phyloP scores from a whole-genome alignment of 1,140 invertebrate species.

The Stegodyphus dumicola region DNA sequence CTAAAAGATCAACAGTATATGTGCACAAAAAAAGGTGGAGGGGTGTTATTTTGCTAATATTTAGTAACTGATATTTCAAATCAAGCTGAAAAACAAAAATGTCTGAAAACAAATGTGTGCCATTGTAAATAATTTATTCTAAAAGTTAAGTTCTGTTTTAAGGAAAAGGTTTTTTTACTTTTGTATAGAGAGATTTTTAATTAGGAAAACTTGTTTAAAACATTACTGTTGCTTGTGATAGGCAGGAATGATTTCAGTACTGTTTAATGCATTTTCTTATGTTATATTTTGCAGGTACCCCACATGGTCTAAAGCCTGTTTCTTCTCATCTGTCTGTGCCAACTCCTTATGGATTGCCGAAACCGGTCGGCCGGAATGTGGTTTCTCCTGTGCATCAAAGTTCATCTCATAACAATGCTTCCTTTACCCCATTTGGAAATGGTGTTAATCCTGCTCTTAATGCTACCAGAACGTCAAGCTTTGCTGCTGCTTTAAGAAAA shows the following conservation, averaged over 20 bases:
- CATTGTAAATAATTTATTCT: not conserved
- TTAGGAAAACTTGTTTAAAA: not conserved
- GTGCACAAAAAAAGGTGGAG: too few relatives aligned
- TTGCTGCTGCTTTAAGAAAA: slow-evolving; percentile 82
- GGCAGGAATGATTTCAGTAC: not conserved
- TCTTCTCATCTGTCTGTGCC: slow-evolving; percentile 67
- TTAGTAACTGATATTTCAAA: too few relatives aligned
- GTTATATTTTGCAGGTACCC: slow-evolving; percentile 68
- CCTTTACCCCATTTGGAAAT: slow-evolving; percentile 25
- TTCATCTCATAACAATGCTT: not conserved
- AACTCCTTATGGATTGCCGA: slow-evolving; percentile 40
- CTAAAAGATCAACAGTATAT: too few relatives aligned
- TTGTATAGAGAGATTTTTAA: not conserved
- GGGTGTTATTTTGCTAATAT: too few relatives aligned
- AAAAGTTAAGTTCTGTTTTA: not conserved
- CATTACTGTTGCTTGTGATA: not conserved
- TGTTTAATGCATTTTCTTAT: slow-evolving; percentile 67
- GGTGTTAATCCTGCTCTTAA: slow-evolving; percentile 39
- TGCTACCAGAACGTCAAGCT: slow-evolving; percentile 70
- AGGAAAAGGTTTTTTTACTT: not conserved
- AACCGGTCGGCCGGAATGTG: slow-evolving; percentile 22
- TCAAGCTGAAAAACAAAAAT: too few relatives aligned
- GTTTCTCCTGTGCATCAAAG: slow-evolving; percentile 45
- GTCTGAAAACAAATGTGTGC: too few relatives aligned
- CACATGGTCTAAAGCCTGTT: slow-evolving; percentile 67